Conservation (phyloP, 2,888 invertebrate genomes). For the Leptinotarsa tumamoca region DNA sequence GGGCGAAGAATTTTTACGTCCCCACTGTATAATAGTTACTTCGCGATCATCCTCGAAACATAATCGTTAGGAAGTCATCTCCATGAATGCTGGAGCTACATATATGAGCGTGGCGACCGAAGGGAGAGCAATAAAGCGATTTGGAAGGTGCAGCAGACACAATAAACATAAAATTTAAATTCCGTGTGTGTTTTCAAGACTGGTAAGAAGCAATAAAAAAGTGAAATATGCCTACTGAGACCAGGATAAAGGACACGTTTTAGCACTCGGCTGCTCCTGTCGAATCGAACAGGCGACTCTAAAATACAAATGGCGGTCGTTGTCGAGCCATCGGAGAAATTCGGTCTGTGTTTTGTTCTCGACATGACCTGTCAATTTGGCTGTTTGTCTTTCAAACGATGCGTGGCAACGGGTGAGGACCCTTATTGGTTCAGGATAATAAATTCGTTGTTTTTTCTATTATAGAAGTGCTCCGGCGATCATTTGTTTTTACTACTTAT, state of each 20-base stretch:
- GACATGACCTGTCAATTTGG: conserved; percentile 47
- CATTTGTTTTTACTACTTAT: conserved; percentile 29
- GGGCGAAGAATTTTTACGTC: too few species aligned
- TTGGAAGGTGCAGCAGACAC: conserved; percentile 46
- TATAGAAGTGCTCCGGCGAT: conserved; percentile 9
- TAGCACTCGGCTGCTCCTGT: conserved; percentile 48
- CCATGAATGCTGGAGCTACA: conserved; percentile 8
- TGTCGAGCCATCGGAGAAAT: conserved; percentile 34
- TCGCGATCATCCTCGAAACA: background rate
- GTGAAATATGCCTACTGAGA: conserved; percentile 53
- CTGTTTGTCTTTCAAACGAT: conserved; percentile 49
- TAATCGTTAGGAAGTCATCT: conserved; percentile 12
- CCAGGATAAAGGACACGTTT: conserved; percentile 56
- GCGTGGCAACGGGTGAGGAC: conserved; percentile 39
- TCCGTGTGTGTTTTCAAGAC: conserved; percentile 47
- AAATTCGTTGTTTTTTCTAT: conserved; percentile 41
- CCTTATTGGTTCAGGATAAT: conserved; percentile 42
- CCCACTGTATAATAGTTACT: background rate
- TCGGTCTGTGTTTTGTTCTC: conserved; percentile 36
- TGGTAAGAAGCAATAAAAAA: conserved; percentile 53
- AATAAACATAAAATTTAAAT: conserved; percentile 56
- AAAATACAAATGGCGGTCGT: conserved; percentile 34
- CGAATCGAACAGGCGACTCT: conserved; percentile 13
- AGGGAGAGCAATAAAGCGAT: conserved; percentile 42
- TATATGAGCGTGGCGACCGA: conserved; percentile 29